phyloP scores from a whole-genome alignment of 2,888 invertebrate genomes.

The Smittia aterrima region DNA sequence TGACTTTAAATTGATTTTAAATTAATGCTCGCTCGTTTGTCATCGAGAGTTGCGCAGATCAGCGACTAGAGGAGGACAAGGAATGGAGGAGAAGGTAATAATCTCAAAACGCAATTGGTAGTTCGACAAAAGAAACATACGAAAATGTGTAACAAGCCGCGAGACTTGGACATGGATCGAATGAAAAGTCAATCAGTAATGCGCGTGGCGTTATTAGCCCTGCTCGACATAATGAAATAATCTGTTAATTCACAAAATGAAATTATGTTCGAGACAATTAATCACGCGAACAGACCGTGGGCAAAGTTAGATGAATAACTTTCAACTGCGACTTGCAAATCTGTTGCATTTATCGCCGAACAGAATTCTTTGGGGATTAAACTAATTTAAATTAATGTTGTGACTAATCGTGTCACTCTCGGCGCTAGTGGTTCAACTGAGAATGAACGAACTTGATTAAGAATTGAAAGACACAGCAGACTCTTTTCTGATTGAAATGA shows the following conservation, averaged over 20 bases:
- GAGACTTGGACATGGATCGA: background rate
- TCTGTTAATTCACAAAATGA: conserved; percentile 10
- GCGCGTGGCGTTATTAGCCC: conserved; percentile 5
- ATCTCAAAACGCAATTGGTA: conserved; percentile 6
- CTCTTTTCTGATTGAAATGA: too few species aligned
- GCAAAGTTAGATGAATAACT: conserved; percentile 22
- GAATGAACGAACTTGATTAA: too few species aligned
- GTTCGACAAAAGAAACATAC: conserved; percentile 5
- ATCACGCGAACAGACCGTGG: conserved; percentile 6
- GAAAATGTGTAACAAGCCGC: background rate
- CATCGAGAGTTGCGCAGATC: background rate
- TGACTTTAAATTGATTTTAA: conserved; percentile 5
- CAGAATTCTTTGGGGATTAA: conserved; percentile 5
- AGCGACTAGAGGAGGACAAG: background rate
- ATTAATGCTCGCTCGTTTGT: background rate
- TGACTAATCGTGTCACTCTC: conserved; percentile 28
- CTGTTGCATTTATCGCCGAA: background rate
- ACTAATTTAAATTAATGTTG: conserved; percentile 33
- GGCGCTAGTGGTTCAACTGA: too few species aligned
- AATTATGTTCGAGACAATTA: conserved; percentile 34
- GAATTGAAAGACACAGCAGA: too few species aligned
- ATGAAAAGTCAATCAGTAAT: background rate
- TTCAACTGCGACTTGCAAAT: conserved; percentile 21
- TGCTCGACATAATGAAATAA: conserved; percentile 8
- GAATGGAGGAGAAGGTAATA: conserved; percentile 1